A percentile compares a stretch with the other conserved stretches of the same genome.
phyloP scores from a whole-genome alignment of 23 tunicate species.

The Trididemnum nubilum region DNA sequence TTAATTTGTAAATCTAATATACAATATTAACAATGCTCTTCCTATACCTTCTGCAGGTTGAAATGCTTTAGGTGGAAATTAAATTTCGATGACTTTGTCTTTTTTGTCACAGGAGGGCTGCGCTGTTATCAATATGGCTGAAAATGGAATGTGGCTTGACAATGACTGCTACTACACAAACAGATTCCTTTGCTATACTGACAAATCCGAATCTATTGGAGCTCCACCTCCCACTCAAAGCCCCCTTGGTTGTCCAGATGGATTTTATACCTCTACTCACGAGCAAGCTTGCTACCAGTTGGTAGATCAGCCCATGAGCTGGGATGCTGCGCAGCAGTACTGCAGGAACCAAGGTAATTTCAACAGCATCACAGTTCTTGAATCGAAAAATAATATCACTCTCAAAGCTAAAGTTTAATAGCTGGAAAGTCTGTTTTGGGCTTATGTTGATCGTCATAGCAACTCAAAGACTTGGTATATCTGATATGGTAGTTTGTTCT shows the following conservation, averaged over 20 bases:
- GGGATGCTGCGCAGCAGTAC: conserved; percentile 53
- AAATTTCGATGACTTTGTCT: too few species aligned
- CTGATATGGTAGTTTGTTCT: too few species aligned
- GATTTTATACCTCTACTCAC: conserved; percentile 48
- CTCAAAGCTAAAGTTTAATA: too few species aligned
- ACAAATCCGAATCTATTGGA: conserved; percentile 24
- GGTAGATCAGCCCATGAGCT: conserved; percentile 38
- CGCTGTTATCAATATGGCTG: conserved; percentile 39
- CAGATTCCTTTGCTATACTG: conserved; percentile 53
- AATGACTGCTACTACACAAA: conserved; percentile 27
- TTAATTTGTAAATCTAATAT: too few species aligned
- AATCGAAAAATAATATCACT: not conserved
- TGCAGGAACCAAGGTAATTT: conserved; percentile 59
- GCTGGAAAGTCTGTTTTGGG: too few species aligned
- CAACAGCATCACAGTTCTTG: too few species aligned
- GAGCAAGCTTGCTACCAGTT: conserved; percentile 64
- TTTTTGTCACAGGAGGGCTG: conserved; percentile 70
- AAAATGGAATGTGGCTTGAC: conserved; percentile 63
- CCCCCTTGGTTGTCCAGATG: conserved; percentile 52
- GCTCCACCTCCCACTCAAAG: conserved; percentile 52
- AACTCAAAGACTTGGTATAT: too few species aligned
- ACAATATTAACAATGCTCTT: too few species aligned
- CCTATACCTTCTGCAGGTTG: too few species aligned
- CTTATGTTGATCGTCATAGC: too few species aligned
- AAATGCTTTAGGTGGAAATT: too few species aligned